phyloP scores from a whole-genome alignment of 1,140 invertebrate species.

The Zaprionus inermis region DNA sequence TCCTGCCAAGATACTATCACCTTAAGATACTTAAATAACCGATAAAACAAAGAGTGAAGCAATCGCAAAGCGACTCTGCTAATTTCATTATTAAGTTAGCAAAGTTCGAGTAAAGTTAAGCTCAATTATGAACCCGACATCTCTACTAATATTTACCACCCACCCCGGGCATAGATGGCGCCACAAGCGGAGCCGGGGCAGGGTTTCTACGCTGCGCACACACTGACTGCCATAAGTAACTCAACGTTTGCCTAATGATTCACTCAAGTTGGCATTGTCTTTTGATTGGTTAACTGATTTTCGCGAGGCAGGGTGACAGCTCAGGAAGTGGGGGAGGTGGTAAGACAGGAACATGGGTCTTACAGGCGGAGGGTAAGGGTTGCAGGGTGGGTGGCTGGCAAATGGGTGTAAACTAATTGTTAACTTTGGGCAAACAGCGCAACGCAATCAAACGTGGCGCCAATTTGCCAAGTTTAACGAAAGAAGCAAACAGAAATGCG shows the following conservation, averaged over 20 bases:
- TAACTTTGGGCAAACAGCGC: slow-evolving; percentile 75
- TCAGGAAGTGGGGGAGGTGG: background rate
- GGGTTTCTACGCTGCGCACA: no score
- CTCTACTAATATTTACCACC: background rate
- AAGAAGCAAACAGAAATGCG: slow-evolving; percentile 48
- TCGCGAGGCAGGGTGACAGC: background rate
- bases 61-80: background rate
- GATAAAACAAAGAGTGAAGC: background rate
- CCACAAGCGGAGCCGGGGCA: background rate
- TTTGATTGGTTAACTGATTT: slow-evolving; percentile 72
- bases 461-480: slow-evolving; percentile 48
- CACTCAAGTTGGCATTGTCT: slow-evolving; percentile 57
- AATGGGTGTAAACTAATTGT: slow-evolving; percentile 69
- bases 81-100: background rate
- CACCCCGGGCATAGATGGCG: slow-evolving; percentile 5
- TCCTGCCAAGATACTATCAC: no score
- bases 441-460: slow-evolving; percentile 78
- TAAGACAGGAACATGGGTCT: background rate
- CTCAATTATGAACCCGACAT: background rate
- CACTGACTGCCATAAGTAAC: slow-evolving; percentile 9
- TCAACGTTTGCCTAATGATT: slow-evolving; percentile 39
- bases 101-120: background rate
- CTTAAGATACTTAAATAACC: no score
- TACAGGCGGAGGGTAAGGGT: background rate
- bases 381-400: background rate